Percentiles rank a stretch among this genome's conserved stretches.
Evolutionary conservation across 2,797 vertebrate genomes (phyloP).

Genomic region (Rhodeus uyekii): DNA sequence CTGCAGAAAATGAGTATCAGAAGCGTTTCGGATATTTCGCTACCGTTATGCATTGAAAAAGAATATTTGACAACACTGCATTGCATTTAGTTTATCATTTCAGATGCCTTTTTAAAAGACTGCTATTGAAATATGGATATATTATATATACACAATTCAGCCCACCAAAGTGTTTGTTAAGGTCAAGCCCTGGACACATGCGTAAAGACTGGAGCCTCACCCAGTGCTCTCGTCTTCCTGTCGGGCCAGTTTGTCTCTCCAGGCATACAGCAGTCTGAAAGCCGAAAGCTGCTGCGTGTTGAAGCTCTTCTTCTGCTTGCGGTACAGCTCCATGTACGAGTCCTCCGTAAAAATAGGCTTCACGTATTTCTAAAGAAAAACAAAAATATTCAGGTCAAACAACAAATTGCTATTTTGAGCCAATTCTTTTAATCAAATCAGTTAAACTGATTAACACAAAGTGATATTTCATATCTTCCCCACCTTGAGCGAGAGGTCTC

Average conservation of each 20-base stretch:
- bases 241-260: constrained; percentile 92
- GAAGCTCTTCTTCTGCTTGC: constrained; percentile 90
- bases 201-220: constrained; percentile 65
- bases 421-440: neutral
- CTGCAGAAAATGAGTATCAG: too few species aligned
- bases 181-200: too few species aligned
- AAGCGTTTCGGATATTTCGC: too few species aligned
- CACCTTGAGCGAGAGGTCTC: constrained; percentile 91
- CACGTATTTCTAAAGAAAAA: constrained; percentile 84
- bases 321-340: constrained; percentile 90
- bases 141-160: too few species aligned
- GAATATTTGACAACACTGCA: too few species aligned
- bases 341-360: constrained; percentile 94
- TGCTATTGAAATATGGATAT: too few species aligned
- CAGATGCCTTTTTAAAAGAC: too few species aligned
- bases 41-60: too few species aligned
- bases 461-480: neutral
- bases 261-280: constrained; percentile 89
- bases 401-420: neutral
- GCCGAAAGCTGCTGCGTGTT: constrained; percentile 92
- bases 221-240: constrained; percentile 95
- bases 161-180: too few species aligned
- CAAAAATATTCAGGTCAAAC: neutral
- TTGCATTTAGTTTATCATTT: too few species aligned
- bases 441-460: neutral